Base-by-base conservation (phyloP, 2,888 invertebrate species). In the Dasysyrphus albostriatus region DNA sequence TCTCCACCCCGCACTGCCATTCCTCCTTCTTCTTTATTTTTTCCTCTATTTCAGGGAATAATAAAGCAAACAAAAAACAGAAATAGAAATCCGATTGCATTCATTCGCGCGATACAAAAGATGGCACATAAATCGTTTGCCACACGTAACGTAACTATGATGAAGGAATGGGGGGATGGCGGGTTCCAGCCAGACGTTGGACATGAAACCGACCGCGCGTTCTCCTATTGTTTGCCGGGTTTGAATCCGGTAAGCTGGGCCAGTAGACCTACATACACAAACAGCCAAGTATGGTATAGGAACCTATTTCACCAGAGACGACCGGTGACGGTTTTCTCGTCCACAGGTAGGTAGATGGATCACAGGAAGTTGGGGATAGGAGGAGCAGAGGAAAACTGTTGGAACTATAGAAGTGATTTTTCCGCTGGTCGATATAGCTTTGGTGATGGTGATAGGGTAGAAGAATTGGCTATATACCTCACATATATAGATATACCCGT, bases 61-160 rank as follows among this genome's bases (percentile, higher is more conserved):
- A 19, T 65, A 65, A 65, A 47, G 47, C 61, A 61, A 69, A 69
- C 14, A 24, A 24, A 49, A 54, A 37, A 32, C 37, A 51, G 19
- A 51, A 67, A 69, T 51, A 37, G 51, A 67, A 77, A 70, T 82
- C 73, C 63, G 70, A 85, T 82, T 85, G 85, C 85, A 82, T 76
- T 73, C 84, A 81, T 73, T 76, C 82, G 82, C 69, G 77, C 82
- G 73, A 77, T 70, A 85, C 85, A 85, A 85, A 85, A 85, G 85
- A 85, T 81, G 77, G 69, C 59, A 69, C 74, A 82, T 85, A 85
- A 85, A 85, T 85, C 82, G 82, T 85, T 78, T 78, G 82, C 77
- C 83, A 74, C 78, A 61, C 69, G 78, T 78, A 73, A 73, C 83
- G 73, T 54, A 67, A 29, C 58, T 51, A 54, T 69, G 73, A 61